A percentile compares a stretch with the other conserved stretches of the same genome.
Conservation (phyloP, 2,797 vertebrate genomes). For the Amniataba percoides region DNA sequence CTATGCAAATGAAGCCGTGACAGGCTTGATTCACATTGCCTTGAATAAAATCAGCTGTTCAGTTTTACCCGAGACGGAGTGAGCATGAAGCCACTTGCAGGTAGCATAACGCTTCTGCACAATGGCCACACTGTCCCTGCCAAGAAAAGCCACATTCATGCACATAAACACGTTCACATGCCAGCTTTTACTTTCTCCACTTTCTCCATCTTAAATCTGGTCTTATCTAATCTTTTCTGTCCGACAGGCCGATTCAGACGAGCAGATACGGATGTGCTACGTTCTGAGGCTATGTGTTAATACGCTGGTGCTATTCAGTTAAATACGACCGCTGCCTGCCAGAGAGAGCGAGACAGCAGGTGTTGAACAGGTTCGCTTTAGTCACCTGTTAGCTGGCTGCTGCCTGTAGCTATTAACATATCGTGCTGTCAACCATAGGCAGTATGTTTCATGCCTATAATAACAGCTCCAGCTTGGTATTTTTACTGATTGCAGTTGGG, state of each 20-base stretch:
- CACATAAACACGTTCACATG: conserved; percentile 21
- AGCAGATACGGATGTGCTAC: conserved; percentile 21
- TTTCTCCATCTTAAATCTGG: neutral
- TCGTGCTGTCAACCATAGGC: neutral
- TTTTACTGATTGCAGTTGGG: conserved; percentile 6
- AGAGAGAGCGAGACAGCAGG: conserved; percentile 15
- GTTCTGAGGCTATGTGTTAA: conserved; percentile 18
- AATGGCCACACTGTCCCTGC: conserved; percentile 7
- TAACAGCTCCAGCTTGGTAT: conserved; percentile 17
- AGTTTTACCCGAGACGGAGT: conserved; percentile 14
- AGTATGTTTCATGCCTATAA: conserved; percentile 13
- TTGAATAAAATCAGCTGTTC: conserved; percentile 24
- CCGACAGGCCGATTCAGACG: conserved; percentile 16
- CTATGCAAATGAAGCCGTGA: conserved; percentile 26
- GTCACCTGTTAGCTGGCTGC: conserved; percentile 30
- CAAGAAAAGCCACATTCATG: conserved; percentile 3
- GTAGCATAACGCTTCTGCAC: conserved; percentile 4
- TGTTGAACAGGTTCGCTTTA: conserved; percentile 46
- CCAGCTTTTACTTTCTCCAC: conserved; percentile 21
- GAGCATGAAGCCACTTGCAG: conserved; percentile 17
- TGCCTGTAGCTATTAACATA: conserved; percentile 18
- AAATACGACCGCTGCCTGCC: conserved; percentile 8
- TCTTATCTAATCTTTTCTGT: conserved; percentile 4
- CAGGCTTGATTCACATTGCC: conserved; percentile 9
- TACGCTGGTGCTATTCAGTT: conserved; percentile 5